Percentiles rank a stretch among this genome's conserved stretches.
These are phyloP conservation scores for Thinocorus orbignyianus DNA, from an alignment of 2,113 vertebrate species.

Conservation along the genomic window DNA sequence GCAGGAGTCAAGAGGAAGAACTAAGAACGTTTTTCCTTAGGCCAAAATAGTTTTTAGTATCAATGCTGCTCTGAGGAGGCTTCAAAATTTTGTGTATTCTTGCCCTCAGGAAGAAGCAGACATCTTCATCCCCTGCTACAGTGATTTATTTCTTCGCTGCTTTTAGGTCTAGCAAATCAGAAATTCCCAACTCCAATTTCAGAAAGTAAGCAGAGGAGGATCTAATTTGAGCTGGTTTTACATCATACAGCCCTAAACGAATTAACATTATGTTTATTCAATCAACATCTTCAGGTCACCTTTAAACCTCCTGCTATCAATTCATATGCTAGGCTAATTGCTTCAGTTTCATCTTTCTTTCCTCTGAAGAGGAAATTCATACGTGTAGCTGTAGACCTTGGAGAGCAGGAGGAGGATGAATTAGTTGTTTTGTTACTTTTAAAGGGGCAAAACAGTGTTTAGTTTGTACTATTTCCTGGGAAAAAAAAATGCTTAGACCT, in stretches of 20 bases:
- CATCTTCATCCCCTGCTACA: background rate
- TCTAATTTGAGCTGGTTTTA: constrained; percentile 18
- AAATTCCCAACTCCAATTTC: background rate
- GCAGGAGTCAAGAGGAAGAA: background rate
- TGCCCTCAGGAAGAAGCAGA: background rate
- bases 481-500: background rate
- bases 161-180: constrained; percentile 8
- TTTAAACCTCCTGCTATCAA: constrained; percentile 14
- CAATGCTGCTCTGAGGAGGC: background rate
- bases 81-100: background rate
- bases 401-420: background rate
- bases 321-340: constrained; percentile 17
- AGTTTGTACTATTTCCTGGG: background rate
- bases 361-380: background rate
- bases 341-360: constrained; percentile 23
- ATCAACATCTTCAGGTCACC: constrained; percentile 30
- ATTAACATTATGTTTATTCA: constrained; percentile 35
- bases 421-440: background rate
- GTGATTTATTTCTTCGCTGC: background rate
- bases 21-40: background rate
- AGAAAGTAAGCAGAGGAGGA: constrained; percentile 34
- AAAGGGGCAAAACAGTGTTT: background rate
- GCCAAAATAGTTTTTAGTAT: background rate
- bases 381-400: background rate
- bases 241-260: constrained; percentile 23